phyloP scores from a whole-genome alignment of 2,113 vertebrate genomes.

The Daboia siamensis region DNA sequence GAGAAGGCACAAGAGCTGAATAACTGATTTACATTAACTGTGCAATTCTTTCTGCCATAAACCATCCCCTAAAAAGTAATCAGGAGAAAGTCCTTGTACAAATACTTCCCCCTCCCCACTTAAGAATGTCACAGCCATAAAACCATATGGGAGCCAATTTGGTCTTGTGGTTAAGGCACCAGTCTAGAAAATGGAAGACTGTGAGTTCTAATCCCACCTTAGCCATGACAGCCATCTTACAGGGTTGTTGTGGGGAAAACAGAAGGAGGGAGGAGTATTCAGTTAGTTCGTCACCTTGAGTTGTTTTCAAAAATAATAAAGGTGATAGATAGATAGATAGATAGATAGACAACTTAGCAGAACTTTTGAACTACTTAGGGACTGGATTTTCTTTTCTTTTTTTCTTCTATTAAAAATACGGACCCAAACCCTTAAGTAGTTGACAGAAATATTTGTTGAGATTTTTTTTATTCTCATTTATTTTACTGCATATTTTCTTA shows the following conservation, averaged over 20 bases:
- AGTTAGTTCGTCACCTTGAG: neutral
- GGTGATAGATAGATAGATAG: neutral
- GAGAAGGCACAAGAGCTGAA: neutral
- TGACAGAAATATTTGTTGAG: conserved; percentile 7
- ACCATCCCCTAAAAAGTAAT: accelerated
- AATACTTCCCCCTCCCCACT: neutral
- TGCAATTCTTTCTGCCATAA: neutral
- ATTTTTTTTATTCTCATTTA: neutral
- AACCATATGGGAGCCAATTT: neutral
- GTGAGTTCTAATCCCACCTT: neutral
- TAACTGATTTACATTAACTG: neutral
- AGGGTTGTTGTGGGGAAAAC: neutral
- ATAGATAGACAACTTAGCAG: neutral
- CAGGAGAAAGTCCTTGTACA: neutral
- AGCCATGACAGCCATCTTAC: neutral
- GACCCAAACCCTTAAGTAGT: neutral
- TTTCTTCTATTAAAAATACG: neutral
- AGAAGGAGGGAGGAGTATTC: neutral
- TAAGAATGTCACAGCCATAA: neutral
- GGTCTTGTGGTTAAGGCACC: neutral
- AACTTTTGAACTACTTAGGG: neutral
- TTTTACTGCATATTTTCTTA: neutral
- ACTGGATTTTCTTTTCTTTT: neutral
- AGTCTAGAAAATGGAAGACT: neutral
- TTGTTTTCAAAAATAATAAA: neutral